Evolutionary conservation across 1,140 invertebrate genomes (phyloP).

Genomic region (Dolichoris vasculosae): DNA sequence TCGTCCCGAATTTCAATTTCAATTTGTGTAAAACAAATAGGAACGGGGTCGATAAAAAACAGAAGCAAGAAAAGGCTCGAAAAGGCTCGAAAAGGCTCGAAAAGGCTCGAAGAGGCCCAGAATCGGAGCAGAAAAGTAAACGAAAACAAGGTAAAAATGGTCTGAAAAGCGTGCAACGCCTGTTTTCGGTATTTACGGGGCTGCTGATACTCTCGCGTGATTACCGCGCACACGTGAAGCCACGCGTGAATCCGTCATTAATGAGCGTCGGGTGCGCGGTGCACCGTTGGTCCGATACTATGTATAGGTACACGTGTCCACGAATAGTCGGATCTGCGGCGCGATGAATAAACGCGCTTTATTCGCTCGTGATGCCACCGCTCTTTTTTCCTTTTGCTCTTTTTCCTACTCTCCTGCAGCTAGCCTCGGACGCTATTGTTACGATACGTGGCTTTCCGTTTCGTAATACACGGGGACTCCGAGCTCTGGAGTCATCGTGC

Average conservation of each 20-base stretch:
- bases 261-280: constrained; percentile 55
- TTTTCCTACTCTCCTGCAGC: neutral
- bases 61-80: too few species aligned
- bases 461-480: constrained; percentile 26
- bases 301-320: neutral
- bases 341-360: constrained; percentile 34
- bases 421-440: constrained; percentile 16
- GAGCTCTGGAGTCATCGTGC: constrained; percentile 39
- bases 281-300: neutral
- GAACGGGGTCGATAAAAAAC: too few species aligned
- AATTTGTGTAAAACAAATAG: too few species aligned
- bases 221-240: constrained; percentile 56
- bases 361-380: constrained; percentile 1
- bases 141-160: neutral
- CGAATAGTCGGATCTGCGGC: neutral
- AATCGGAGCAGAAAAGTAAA: neutral
- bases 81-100: too few species aligned
- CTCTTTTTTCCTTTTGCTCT: constrained; percentile 12
- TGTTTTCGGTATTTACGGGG: neutral
- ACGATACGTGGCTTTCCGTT: constrained; percentile 49
- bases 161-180: neutral
- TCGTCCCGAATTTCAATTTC: too few species aligned
- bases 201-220: constrained; percentile 12
- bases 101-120: neutral
- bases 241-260: constrained; percentile 73